Percentiles rank a stretch among this genome's conserved stretches.
Conservation (phyloP, 92 coral and sea anemone species). For the Hydrozoanthus gracilis region DNA sequence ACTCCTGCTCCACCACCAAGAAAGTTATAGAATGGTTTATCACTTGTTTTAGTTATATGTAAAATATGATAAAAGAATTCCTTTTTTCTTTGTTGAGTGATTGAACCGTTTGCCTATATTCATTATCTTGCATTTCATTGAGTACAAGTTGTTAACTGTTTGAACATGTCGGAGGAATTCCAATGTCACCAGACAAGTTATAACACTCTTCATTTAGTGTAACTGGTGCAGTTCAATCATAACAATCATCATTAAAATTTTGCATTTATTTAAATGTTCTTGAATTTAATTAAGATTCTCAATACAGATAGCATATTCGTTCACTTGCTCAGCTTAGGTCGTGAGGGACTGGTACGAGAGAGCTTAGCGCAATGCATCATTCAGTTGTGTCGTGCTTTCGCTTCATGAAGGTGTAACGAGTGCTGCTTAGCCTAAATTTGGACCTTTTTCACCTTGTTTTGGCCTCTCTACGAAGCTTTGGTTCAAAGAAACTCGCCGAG, state of each 20-base stretch:
- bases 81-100: neutral
- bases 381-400: too few relatives aligned
- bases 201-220: slow-evolving; percentile 40
- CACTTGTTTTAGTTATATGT: too few relatives aligned
- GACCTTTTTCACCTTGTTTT: too few relatives aligned
- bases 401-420: too few relatives aligned
- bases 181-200: slow-evolving; percentile 41
- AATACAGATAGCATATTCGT: slow-evolving; percentile 14
- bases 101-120: neutral
- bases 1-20: too few relatives aligned
- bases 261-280: slow-evolving; percentile 40
- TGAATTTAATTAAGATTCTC: slow-evolving; percentile 25
- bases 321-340: slow-evolving; percentile 9
- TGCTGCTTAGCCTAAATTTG: too few relatives aligned
- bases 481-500: too few relatives aligned
- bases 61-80: too few relatives aligned
- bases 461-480: too few relatives aligned
- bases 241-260: neutral
- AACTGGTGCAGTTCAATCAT: slow-evolving; percentile 48
- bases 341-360: too few relatives aligned
- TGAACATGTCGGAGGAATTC: slow-evolving; percentile 23
- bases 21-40: too few relatives aligned
- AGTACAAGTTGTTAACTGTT: neutral
- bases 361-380: too few relatives aligned
- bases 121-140: slow-evolving; percentile 34